Evolutionary conservation across 2,797 vertebrate species (phyloP), one percentile per base, ranked within the genome.

Genomic region (Leptodactylus fallax): DNA sequence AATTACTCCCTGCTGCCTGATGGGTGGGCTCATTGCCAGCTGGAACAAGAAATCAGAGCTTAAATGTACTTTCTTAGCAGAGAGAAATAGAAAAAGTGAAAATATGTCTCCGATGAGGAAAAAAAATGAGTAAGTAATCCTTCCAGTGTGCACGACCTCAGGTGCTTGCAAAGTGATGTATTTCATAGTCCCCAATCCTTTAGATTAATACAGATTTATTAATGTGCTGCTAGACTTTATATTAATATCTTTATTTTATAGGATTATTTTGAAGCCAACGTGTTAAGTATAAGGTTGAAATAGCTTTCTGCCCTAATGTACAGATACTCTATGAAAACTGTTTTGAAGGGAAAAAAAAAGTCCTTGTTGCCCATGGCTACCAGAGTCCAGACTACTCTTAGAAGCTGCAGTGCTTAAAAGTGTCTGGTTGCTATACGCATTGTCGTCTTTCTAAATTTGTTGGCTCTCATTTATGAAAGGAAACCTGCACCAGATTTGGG

Each of bases 1-100:
- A 91, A 90, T 87, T 92, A 89, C 87, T 93, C 91, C 90, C 55
- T 90, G 90, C 90, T 90, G 84, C 90, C 17, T 81, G 86, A 89
- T 85, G 81, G 84, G 81, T 90, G 81, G 91, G 92, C 94, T 91
- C 19, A 72, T 9, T 90, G 80, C 91, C 94, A 91, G 91, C 85
- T 87, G 90, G 90, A 91, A 93, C 17, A 23, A 86, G 80, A 53
- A 82, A 79, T 79, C 72, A 60, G 1, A 69, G 83, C 83, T 82
- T 85, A 82, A 86, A 89, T 86, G 84, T 86, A 83, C 72, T 86
- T 89, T 86, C 85, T 82, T 60, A 67, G 87, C 79, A 82, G 79
- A 86, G 60, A 45, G 77, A 85, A 82, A 47, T 69, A 86, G 60
- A 63, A 85, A 81, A 89, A 51, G 58, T 89, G 80, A 71, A 85